Percentiles rank a stretch among this genome's conserved stretches.
Conservation (phyloP, 2,797 vertebrate genomes). For the Enteromius trimaculatus region DNA sequence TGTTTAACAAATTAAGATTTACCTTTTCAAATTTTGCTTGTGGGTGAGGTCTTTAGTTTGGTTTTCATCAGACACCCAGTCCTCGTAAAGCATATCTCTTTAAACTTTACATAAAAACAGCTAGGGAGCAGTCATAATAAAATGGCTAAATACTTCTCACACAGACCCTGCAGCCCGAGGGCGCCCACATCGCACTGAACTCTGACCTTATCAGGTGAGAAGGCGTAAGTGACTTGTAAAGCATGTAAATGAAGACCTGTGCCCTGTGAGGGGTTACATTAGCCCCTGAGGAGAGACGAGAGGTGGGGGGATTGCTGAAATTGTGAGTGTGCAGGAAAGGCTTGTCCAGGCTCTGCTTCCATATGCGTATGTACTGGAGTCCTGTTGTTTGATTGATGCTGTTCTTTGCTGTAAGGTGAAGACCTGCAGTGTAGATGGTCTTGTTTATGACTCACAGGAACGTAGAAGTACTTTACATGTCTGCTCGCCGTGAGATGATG, state of each 20-base stretch:
- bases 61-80: background rate
- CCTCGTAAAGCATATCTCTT: slow-evolving; percentile 3
- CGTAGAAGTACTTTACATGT: slow-evolving; percentile 4
- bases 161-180: slow-evolving; percentile 34
- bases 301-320: slow-evolving; percentile 3
- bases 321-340: slow-evolving; percentile 54
- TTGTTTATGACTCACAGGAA: slow-evolving; percentile 13
- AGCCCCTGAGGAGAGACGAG: slow-evolving; percentile 30
- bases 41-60: background rate
- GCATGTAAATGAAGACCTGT: slow-evolving; percentile 57
- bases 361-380: slow-evolving; percentile 18
- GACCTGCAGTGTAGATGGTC: slow-evolving; percentile 29
- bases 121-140: slow-evolving; percentile 66
- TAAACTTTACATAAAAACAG: slow-evolving; percentile 61
- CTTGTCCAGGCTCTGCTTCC: slow-evolving; percentile 16
- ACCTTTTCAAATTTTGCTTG: background rate
- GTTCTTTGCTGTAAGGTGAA: slow-evolving; percentile 58
- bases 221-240: slow-evolving; percentile 70
- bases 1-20: background rate
- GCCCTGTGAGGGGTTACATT: slow-evolving; percentile 46
- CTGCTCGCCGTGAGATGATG: slow-evolving; percentile 14
- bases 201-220: slow-evolving; percentile 70
- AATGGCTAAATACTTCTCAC: slow-evolving; percentile 56
- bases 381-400: slow-evolving; percentile 19
- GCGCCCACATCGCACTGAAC: slow-evolving; percentile 52